Base-by-base conservation (phyloP, 2,797 vertebrate species). In the Aulostomus chinensis region DNA sequence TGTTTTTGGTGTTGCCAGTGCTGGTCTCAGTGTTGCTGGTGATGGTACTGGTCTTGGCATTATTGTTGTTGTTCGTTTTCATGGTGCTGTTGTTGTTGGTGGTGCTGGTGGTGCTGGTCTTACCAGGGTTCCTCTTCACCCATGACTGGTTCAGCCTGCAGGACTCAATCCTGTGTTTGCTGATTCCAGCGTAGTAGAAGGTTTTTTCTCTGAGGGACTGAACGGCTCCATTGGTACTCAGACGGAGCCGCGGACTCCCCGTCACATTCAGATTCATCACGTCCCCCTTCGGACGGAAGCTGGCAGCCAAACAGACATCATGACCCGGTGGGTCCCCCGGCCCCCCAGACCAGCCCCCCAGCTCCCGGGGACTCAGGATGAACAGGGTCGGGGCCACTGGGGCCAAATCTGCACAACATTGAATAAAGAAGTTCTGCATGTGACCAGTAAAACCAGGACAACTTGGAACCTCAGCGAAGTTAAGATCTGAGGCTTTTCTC, bases 301-400 rank as follows among this genome's bases (percentile, higher is more conserved):
- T 26, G 0, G 76, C 15, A 0, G 85, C 86, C 76, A 88, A 68
- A 38, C 86, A 89, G 1, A 80, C 64, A 0, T 84, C 9, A 0
- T 26, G 57, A 1, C 4, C 21, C 9, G 1, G 1, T 1, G 0
- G 0, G 0, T 15, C 1, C 0, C 0, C 0, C 0, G 12, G 0
- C 4, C 2, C 4, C 2, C 9, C 16, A 11, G 2, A n/a, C 3
- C 2, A n/a, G 0, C 0, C 1, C 0, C 12, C 1, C n/a, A 41
- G 35, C 7, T 2, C 2, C 51, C 42, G 1, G 7, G 55, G 18
- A 0, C 2, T 14, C 21, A 87, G 48, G 34, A 83, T 1, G 1
- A 63, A 77, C 28, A 88, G n/a, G 0, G 0, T 0, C 0, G 82
- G 82, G 0, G 0, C 0, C 3, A 1, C 0, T 0, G 2, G 0